phyloP scores from a whole-genome alignment of 2,113 vertebrate species.

The Xiphias gladius region DNA sequence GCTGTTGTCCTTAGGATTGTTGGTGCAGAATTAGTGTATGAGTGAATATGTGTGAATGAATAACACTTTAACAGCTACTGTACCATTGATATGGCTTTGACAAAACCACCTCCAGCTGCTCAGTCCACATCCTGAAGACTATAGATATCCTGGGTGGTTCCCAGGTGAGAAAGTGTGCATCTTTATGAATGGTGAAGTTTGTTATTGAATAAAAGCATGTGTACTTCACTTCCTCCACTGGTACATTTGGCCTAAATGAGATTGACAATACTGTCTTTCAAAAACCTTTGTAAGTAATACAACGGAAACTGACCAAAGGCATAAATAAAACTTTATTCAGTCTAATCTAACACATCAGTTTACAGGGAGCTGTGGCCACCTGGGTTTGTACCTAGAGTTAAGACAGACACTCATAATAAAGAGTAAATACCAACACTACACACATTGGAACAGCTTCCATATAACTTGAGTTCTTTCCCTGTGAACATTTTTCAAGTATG shows the following conservation, averaged over 20 bases:
- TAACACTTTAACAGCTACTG: not conserved
- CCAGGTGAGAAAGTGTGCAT: not conserved
- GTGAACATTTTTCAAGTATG: no score
- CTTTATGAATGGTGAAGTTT: conserved; percentile 9
- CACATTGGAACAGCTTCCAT: no score
- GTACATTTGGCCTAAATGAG: not conserved
- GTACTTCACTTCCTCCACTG: not conserved
- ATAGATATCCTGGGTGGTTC: conserved; percentile 1
- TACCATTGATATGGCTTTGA: not conserved
- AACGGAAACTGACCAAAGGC: not conserved
- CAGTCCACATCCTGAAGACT: not conserved
- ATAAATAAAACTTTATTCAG: not conserved
- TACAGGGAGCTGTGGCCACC: no score
- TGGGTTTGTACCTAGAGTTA: no score
- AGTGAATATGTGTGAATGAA: not conserved
- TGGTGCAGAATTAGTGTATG: not conserved
- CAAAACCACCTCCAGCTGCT: conserved; percentile 7
- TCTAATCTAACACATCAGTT: no score
- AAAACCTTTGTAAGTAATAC: not conserved
- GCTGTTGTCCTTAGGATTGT: conserved; percentile 4
- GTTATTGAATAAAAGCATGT: not conserved
- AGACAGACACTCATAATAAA: no score
- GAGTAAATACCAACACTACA: not conserved
- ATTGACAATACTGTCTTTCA: not conserved
- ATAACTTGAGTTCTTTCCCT: no score